Conservation (phyloP, 2,888 invertebrate species). For the Leucophenga maculata region DNA sequence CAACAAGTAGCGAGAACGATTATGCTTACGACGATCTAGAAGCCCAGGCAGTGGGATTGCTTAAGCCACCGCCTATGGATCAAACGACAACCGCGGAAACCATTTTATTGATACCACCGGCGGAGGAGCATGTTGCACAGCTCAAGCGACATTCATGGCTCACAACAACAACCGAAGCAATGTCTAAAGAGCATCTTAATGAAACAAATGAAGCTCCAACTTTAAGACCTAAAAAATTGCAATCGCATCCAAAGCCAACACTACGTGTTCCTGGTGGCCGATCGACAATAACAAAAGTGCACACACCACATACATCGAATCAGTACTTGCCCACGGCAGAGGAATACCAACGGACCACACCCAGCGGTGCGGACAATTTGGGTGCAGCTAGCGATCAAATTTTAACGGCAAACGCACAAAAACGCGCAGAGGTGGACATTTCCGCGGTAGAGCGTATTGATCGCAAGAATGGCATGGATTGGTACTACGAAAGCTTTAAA, state of each 20-base stretch:
- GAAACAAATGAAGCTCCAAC: neutral
- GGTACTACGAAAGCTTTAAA: conserved; percentile 89
- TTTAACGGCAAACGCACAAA: conserved; percentile 56
- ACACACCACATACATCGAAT: conserved; percentile 58
- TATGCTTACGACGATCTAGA: conserved; percentile 62
- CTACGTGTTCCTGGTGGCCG: conserved; percentile 72
- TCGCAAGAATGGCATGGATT: conserved; percentile 78
- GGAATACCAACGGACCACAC: conserved; percentile 69
- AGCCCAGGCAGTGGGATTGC: conserved; percentile 59
- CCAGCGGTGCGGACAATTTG: conserved; percentile 50
- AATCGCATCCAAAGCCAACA: conserved; percentile 23
- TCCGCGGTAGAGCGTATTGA: conserved; percentile 71
- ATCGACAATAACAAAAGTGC: conserved; percentile 78
- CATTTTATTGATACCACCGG: conserved; percentile 70
- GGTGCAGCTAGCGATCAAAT: conserved; percentile 49
- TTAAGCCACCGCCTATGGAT: conserved; percentile 51
- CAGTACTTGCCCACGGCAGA: conserved; percentile 69
- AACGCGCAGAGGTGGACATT: conserved; percentile 47
- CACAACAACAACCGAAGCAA: conserved; percentile 20
- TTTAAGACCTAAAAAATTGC: neutral
- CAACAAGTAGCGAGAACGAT: conserved; percentile 41
- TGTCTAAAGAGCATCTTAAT: neutral
- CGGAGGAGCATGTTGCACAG: conserved; percentile 68
- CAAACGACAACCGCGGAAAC: conserved; percentile 69
- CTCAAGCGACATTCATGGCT: conserved; percentile 63